These are phyloP conservation scores for Hypothenemus hampei DNA, from an alignment of 1,140 invertebrate genomes.

Conservation along the genomic window DNA sequence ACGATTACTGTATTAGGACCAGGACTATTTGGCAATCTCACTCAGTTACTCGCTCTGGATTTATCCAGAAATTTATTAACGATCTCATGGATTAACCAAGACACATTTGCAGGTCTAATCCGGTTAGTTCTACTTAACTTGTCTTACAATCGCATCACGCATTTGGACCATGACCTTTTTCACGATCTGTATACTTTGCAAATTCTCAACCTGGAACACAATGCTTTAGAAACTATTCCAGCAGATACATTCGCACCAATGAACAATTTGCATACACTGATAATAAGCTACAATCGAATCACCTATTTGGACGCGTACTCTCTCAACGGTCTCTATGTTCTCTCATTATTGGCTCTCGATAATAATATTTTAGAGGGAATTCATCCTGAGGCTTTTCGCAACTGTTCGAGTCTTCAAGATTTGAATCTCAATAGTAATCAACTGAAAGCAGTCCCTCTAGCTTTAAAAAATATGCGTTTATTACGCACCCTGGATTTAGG, in stretches of 20 bases:
- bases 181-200: slow-evolving; percentile 76
- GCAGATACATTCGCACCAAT: slow-evolving; percentile 75
- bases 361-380: slow-evolving; percentile 72
- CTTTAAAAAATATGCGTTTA: slow-evolving; percentile 64
- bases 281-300: slow-evolving; percentile 74
- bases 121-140: slow-evolving; percentile 80
- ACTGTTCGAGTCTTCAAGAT: slow-evolving; percentile 76
- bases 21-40: slow-evolving; percentile 75
- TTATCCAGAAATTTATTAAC: slow-evolving; percentile 82
- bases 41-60: slow-evolving; percentile 79
- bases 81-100: slow-evolving; percentile 73
- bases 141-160: slow-evolving; percentile 76
- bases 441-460: slow-evolving; percentile 72
- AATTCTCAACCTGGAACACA: slow-evolving; percentile 75
- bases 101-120: slow-evolving; percentile 81
- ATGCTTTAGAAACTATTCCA: slow-evolving; percentile 71
- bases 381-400: slow-evolving; percentile 75
- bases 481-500: slow-evolving; percentile 79
- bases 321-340: slow-evolving; percentile 71
- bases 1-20: slow-evolving; percentile 76
- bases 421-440: slow-evolving; percentile 81
- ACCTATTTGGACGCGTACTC: slow-evolving; percentile 70
- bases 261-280: slow-evolving; percentile 77
- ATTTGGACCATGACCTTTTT: slow-evolving; percentile 74
- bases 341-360: slow-evolving; percentile 72